phyloP scores from a whole-genome alignment of 2,888 invertebrate genomes.

The Gonocerus acuteangulatus region DNA sequence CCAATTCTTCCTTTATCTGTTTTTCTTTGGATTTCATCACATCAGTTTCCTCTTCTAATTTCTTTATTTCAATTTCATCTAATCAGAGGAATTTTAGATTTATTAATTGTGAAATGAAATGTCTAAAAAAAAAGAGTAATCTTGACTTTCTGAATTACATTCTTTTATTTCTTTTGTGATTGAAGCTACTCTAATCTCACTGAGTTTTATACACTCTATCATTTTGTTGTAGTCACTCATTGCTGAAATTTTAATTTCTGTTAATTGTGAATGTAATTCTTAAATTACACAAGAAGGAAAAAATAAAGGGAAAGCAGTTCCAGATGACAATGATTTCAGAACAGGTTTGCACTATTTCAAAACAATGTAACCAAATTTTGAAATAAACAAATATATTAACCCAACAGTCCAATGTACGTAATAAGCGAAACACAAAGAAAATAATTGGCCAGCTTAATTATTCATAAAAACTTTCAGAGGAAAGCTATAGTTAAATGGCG shows the following conservation, averaged over 20 bases:
- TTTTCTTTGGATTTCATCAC: conserved; percentile 7
- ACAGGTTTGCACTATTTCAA: no score
- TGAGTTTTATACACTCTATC: conserved; percentile 8
- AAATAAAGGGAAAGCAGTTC: no score
- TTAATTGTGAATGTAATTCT: neutral
- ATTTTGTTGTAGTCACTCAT: conserved; percentile 18
- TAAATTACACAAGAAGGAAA: no score
- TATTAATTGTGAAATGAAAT: neutral
- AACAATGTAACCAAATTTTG: no score
- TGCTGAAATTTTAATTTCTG: neutral
- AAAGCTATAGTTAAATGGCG: no score
- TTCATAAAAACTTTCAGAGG: no score
- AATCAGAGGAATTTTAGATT: neutral
- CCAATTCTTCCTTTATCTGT: conserved; percentile 5
- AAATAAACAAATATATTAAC: no score
- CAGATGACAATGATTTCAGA: no score
- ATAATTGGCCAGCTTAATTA: no score
- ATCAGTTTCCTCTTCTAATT: conserved; percentile 14
- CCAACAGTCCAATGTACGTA: no score
- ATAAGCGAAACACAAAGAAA: no score
- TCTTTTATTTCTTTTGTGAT: conserved; percentile 12
- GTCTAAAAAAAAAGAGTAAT: neutral
- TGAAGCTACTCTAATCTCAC: conserved; percentile 8
- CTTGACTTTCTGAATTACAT: neutral
- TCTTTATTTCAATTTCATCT: conserved; percentile 12